phyloP scores from a whole-genome alignment of 2,797 vertebrate genomes.

The Chrosomus eos region DNA sequence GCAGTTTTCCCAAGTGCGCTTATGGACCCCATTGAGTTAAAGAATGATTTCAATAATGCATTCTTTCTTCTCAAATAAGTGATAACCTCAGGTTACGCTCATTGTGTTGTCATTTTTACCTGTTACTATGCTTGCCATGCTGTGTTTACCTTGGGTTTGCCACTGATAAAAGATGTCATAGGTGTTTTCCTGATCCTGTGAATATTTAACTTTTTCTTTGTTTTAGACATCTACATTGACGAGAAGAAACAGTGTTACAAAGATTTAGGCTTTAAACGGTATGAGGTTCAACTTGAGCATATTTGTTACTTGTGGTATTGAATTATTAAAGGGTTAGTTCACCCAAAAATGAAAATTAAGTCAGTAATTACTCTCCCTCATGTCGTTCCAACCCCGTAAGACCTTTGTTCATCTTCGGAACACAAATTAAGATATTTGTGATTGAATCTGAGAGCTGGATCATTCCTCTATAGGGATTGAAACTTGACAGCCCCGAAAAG shows the following conservation, averaged over 20 bases:
- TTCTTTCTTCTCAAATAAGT: slow-evolving; percentile 6
- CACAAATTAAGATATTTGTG: no score
- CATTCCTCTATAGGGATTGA: no score
- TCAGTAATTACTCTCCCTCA: no score
- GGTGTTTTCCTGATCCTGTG: background rate
- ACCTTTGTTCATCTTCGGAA: no score
- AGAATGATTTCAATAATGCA: background rate
- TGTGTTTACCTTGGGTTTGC: slow-evolving; percentile 15
- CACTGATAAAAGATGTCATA: slow-evolving; percentile 16
- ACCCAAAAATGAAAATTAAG: background rate
- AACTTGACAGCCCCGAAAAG: no score
- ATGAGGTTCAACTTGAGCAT: slow-evolving; percentile 37
- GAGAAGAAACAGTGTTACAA: slow-evolving; percentile 83
- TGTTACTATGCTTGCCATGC: slow-evolving; percentile 41
- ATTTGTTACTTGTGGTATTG: background rate
- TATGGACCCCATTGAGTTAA: background rate
- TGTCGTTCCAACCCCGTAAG: no score
- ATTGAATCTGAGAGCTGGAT: no score
- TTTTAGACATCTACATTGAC: slow-evolving; percentile 82
- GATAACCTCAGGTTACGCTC: background rate
- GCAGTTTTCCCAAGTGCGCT: background rate
- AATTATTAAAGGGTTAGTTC: background rate
- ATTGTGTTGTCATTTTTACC: slow-evolving; percentile 2
- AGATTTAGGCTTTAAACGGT: slow-evolving; percentile 85
- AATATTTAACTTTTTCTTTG: slow-evolving; percentile 46